Evolutionary conservation across 2,888 invertebrate species (phyloP), one percentile per base, ranked within the genome.

Genomic region (Ectropis crepuscularia): DNA sequence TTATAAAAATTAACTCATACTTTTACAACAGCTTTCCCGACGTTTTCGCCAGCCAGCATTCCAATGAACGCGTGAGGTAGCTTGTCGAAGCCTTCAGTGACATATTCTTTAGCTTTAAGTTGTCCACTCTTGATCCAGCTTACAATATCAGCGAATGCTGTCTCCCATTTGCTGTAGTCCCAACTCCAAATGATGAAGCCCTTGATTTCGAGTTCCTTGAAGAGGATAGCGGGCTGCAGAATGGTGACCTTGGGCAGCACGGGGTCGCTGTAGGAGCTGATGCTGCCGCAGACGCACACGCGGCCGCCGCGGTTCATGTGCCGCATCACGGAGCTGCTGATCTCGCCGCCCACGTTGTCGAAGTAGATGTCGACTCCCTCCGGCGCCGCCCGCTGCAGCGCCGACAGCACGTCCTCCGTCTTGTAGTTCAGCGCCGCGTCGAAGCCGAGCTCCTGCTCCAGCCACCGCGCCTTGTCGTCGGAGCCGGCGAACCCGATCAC

Each of bases 281-380:
- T 95, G 11, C 93, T 86, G 8, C 95, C 95, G 77, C 95, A 95
- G 0, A 94, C 88, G 1, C 94, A 82, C 47, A 95, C 83, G 48
- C 95, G 85, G 16, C 16, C 16, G 16, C 2, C 16, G 16, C 16
- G 16, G 16, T 28, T 28, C 16, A 28, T 28, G 16, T 28, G 16
- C 16, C 16, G 16, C 16, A 28, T 28, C 16, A 28, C 16, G 16
- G 16, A 28, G 16, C 16, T 0, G 37, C 94, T 93, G 28, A 95
- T 87, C 55, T 94, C 93, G n/a, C 95, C 95, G 38, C 95, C 95
- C 12, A 95, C 96, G 80, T 95, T 96, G 78, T 96, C 96, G 79
- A 95, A 96, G 76, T 95, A 96, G 75, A 95, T 94, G 76, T 96
- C 95, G 0, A 96, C 83, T n/a, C 95, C 95, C 95, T 95, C 83